A percentile compares a stretch with the other conserved stretches of the same genome.
Conservation (phyloP, 2,888 invertebrate genomes). For the Deilephila elpenor region DNA sequence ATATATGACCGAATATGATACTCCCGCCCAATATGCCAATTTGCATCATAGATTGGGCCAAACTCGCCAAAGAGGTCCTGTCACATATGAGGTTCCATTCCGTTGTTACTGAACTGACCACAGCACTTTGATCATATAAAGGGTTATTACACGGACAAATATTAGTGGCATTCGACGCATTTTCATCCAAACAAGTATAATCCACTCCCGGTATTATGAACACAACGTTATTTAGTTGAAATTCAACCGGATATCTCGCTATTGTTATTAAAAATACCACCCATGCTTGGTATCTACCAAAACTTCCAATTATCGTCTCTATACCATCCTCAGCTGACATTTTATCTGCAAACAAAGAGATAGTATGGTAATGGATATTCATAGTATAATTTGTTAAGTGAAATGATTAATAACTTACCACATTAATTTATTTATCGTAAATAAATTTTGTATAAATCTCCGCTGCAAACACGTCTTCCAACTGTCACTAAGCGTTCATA, state of each 20-base stretch:
- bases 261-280: conserved; percentile 77
- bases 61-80: conserved; percentile 78
- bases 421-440: too few relatives aligned
- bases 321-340: conserved; percentile 53
- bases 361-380: too few relatives aligned
- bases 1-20: conserved; percentile 80
- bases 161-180: conserved; percentile 64
- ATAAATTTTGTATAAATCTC: too few relatives aligned
- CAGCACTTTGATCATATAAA: conserved; percentile 80
- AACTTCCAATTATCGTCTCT: conserved; percentile 79
- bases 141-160: conserved; percentile 75
- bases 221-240: conserved; percentile 83
- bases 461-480: too few relatives aligned
- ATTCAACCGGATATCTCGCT: conserved; percentile 84
- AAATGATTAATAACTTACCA: too few relatives aligned
- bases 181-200: conserved; percentile 73
- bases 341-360: background rate
- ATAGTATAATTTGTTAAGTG: too few relatives aligned
- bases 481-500: too few relatives aligned
- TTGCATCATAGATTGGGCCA: conserved; percentile 83
- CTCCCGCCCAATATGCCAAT: conserved; percentile 84
- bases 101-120: conserved; percentile 83
- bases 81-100: conserved; percentile 87
- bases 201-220: conserved; percentile 83
- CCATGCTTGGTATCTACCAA: conserved; percentile 83